Conservation (phyloP, 1,140 invertebrate genomes). For the Drosophila varians region DNA sequence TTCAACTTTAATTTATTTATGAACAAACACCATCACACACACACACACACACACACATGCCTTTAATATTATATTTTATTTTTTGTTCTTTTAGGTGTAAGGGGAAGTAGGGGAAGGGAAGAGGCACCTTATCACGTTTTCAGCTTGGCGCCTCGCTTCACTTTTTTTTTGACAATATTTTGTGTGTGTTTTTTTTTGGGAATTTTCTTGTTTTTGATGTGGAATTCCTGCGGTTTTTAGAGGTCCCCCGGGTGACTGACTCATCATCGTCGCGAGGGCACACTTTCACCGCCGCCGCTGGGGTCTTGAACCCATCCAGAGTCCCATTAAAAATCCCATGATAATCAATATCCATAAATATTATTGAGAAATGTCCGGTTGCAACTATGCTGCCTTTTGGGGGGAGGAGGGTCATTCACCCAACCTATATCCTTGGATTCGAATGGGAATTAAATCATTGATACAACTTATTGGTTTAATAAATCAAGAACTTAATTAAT, state of each 20-base stretch:
- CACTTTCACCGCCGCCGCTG: conserved; percentile 51
- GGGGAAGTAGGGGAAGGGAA: background rate
- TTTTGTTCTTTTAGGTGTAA: background rate
- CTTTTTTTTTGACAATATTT: background rate
- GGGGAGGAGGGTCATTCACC: conserved; percentile 25
- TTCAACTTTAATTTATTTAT: conserved; percentile 45
- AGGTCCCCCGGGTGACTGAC: conserved; percentile 18
- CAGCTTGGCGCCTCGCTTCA: conserved; percentile 14
- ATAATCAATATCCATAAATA: conserved; percentile 8
- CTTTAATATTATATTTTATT: conserved; percentile 18
- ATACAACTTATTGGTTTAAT: no score
- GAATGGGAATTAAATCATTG: no score
- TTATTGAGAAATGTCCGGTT: conserved; percentile 10
- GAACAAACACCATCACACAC: conserved; percentile 10
- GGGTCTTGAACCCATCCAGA: conserved; percentile 41
- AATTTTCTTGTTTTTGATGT: conserved; percentile 39
- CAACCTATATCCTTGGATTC: no score
- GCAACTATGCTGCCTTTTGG: background rate
- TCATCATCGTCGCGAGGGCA: conserved; percentile 59
- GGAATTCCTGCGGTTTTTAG: conserved; percentile 53
- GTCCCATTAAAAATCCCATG: conserved; percentile 3
- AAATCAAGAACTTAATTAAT: no score
- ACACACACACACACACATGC: background rate
- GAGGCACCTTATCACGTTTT: conserved; percentile 66
- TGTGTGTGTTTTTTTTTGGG: conserved; percentile 43